Evolutionary conservation across 1,140 invertebrate genomes (phyloP).

Genomic region (Bactericera cockerelli): DNA sequence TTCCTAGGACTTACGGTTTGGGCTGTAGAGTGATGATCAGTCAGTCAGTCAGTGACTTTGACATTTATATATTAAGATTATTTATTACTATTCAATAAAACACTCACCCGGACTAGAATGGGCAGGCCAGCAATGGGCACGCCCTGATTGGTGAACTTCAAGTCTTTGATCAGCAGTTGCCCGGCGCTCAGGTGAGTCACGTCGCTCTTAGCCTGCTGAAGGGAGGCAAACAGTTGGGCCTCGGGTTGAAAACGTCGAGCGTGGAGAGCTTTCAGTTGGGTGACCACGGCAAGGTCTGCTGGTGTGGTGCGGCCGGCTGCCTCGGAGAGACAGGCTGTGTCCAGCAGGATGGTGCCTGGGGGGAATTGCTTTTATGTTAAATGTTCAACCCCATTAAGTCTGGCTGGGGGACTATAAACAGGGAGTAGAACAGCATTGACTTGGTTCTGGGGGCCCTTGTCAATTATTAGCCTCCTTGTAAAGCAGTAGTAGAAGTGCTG

Average conservation of each 20-base stretch:
- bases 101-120: neutral
- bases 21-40: too few species aligned
- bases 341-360: neutral
- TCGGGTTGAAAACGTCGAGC: neutral
- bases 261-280: neutral
- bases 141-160: neutral
- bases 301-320: neutral
- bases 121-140: neutral
- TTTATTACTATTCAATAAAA: too few species aligned
- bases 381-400: too few species aligned
- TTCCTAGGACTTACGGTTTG: too few species aligned
- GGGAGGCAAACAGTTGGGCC: neutral
- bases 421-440: too few species aligned
- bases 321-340: neutral
- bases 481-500: too few species aligned
- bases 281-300: neutral
- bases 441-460: too few species aligned
- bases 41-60: too few species aligned
- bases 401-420: too few species aligned
- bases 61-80: too few species aligned
- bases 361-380: too few species aligned
- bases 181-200: neutral
- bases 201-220: neutral
- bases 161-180: conserved; percentile 1
- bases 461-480: too few species aligned